A percentile compares a stretch with the other conserved stretches of the same genome.
These are phyloP conservation scores for Eudemis profundana DNA, from an alignment of 2,888 invertebrate species.

Conservation along the genomic window DNA sequence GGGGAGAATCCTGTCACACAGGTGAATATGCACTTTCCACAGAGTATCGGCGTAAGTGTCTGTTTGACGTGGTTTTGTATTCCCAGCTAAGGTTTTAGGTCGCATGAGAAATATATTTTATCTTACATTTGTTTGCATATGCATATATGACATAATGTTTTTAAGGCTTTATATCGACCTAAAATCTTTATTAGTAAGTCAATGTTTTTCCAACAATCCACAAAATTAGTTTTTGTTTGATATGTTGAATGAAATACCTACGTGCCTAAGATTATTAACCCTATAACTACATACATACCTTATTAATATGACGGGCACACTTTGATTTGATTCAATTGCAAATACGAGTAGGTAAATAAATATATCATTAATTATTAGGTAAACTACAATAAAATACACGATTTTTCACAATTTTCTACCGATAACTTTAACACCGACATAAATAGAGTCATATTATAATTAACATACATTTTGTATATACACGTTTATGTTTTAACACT, in stretches of 20 bases:
- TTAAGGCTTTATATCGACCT: conserved; percentile 21
- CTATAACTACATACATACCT: neutral
- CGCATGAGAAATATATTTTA: conserved; percentile 4
- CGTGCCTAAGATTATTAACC: neutral
- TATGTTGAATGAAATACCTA: neutral
- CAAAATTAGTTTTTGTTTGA: conserved; percentile 21
- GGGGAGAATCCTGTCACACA: conserved; percentile 96
- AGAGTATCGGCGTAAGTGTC: conserved; percentile 30
- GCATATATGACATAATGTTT: neutral
- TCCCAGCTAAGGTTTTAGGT: conserved; percentile 35
- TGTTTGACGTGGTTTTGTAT: conserved; percentile 45
- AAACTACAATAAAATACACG: neutral
- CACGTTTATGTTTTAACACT: conserved; percentile 3
- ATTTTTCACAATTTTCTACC: neutral
- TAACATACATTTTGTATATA: conserved; percentile 10
- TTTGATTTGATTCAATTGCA: neutral
- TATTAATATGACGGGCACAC: neutral
- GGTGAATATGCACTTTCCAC: conserved; percentile 82
- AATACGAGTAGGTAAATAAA: too few species aligned
- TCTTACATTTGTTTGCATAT: neutral
- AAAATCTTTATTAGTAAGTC: conserved; percentile 35
- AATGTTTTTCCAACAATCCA: conserved; percentile 12
- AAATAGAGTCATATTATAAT: too few species aligned
- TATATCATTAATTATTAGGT: neutral
- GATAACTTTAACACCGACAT: too few species aligned